Conservation (phyloP, 92 coral and sea anemone species). For the Phenganax marumi region DNA sequence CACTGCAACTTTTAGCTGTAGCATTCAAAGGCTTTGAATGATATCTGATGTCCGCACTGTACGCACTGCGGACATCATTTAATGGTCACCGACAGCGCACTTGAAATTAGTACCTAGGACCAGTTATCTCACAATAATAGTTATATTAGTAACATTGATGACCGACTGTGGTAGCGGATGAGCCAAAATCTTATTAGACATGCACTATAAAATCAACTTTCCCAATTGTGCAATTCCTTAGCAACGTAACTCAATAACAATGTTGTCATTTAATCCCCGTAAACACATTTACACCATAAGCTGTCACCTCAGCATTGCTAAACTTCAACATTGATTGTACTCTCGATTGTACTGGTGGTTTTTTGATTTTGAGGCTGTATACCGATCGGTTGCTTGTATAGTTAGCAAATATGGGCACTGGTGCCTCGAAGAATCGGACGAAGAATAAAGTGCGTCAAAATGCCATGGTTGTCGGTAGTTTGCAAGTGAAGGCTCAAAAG, state of each 20-base stretch:
- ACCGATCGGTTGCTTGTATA: not conserved
- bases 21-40: too few species aligned
- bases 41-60: too few species aligned
- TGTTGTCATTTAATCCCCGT: conserved; percentile 18
- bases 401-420: conserved; percentile 65
- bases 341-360: not conserved
- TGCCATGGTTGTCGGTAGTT: conserved; percentile 79
- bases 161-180: too few species aligned
- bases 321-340: not conserved
- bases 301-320: not conserved
- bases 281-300: not conserved
- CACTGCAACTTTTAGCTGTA: too few species aligned
- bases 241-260: conserved; percentile 24
- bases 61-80: too few species aligned
- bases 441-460: conserved; percentile 93
- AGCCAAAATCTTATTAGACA: too few species aligned
- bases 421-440: conserved; percentile 73
- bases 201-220: too few species aligned
- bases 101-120: too few species aligned
- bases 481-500: conserved; percentile 47
- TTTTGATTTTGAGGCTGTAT: conserved; percentile 13
- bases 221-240: conserved; percentile 6
- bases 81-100: too few species aligned
- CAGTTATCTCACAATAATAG: too few species aligned
- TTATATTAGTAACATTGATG: too few species aligned